Evolutionary conservation across 1,140 invertebrate genomes (phyloP), one percentile per base, ranked within the genome.

Genomic region (Orchestia grillus): DNA sequence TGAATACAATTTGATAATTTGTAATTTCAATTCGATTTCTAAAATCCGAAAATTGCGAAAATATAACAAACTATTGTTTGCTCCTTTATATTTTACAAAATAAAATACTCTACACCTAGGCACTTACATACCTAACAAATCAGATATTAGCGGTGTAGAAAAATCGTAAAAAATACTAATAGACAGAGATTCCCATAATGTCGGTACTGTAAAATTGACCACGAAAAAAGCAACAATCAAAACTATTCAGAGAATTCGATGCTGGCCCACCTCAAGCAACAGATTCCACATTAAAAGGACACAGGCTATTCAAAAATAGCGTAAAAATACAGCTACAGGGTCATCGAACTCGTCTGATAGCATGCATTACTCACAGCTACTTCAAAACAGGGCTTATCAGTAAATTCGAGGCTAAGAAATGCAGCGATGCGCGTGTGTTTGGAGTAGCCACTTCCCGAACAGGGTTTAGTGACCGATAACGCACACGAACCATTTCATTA

Each of bases 381-480:
- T 77, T 19, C 62, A 77, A 3, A 77, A 36, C 1, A 77, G 1
- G 16, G 88, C 88, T 90, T 90, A 90, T 90, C 88, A 90, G 88
- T 44, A 44, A 41, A 90, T 42, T 41, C 88, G 88, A 90, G n/a
- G 43, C 88, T 44, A 42, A 41, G 88, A 90, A 90, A 90, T 90
- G 88, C 88, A 90, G n/a, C 15, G 88, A 77, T 90, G 43, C 41
- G 41, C 8, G 88, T 90, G 88, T 90, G 88, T 42, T 90, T 42
- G 88, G 88, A 19, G 42, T 11, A 42, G 41, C 41, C 42, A 41
- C 41, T 41, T 19, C 42, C 23, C 36, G 88, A 90, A 36, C 43
- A 6, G 88, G 88, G 88, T 90, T 90, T 90, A 90, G 41, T 28
- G 88, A 90, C 88, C 88, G 88, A 90, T 90, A 90, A 90, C 41